Percentiles rank a stretch among this genome's conserved stretches.
Conservation (phyloP, 1,140 invertebrate genomes). For the Zaprionus ornatus region DNA sequence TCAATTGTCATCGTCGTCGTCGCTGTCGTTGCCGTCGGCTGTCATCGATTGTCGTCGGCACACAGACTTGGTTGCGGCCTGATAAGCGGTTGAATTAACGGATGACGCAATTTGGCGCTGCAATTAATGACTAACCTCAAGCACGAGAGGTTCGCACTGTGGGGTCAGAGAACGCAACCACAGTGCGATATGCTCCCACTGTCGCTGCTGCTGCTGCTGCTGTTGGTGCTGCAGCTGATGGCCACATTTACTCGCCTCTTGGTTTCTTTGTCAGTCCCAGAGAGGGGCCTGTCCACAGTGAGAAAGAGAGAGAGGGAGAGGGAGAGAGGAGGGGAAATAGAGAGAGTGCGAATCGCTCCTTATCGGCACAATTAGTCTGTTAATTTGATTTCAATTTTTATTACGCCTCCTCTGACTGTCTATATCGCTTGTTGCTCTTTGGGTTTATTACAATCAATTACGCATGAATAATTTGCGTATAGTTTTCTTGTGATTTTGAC, state of each 20-base stretch:
- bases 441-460: background rate
- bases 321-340: background rate
- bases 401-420: background rate
- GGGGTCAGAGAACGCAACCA: constrained; percentile 44
- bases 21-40: background rate
- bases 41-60: background rate
- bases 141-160: constrained; percentile 54
- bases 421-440: background rate
- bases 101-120: constrained; percentile 66
- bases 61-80: constrained; percentile 26
- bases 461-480: background rate
- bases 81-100: constrained; percentile 53
- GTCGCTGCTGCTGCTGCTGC: background rate
- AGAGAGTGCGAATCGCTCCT: background rate
- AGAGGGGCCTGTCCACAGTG: constrained; percentile 28
- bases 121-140: constrained; percentile 67
- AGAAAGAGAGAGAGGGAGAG: background rate
- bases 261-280: background rate
- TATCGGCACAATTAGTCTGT: background rate
- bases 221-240: constrained; percentile 4
- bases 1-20: constrained; percentile 51
- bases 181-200: constrained; percentile 28
- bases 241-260: background rate
- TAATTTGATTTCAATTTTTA: constrained; percentile 1
- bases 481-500: background rate